Evolutionary conservation across 35 echinoderm and acorn worm genomes (phyloP), one percentile per base, ranked within the genome.

Genomic region (Diadema setosum): DNA sequence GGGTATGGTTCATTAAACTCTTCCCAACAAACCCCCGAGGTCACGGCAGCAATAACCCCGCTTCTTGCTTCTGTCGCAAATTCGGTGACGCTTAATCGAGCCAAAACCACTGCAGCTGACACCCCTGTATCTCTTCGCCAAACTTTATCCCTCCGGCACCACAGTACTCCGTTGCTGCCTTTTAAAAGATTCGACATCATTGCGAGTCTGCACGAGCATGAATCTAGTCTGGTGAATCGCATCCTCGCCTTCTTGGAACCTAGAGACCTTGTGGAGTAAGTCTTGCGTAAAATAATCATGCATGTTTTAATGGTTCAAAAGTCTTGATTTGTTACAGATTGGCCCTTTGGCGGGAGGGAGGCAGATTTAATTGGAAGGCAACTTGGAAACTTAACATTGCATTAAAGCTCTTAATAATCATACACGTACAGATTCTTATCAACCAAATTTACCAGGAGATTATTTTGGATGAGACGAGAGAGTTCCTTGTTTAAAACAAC

Each of bases 261-360:
- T 35, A 25, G 42, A 42, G 83, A 85, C 61, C 50, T 85, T 67
- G 83, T 85, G 30, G 17, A 41, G 83, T 85, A 85, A 81, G 45
- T 81, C 0, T 35, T 35, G 29, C 39, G 18, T 35, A 75, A 17
- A 8, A 30, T 25, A 35, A 20, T 15, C 25, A 24, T 41, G 35
- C 15, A 44, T 41, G 36, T 80, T 24, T n/a, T n/a, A n/a, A n/a
- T n/a, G n/a, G n/a, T n/a, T n/a, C n/a, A n/a, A n/a, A n/a, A n/a
- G n/a, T n/a, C n/a, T n/a, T n/a, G n/a, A n/a, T n/a, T n/a, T n/a
- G n/a, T n/a, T n/a, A n/a, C n/a, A n/a, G n/a, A n/a, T n/a, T n/a
- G n/a, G n/a, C n/a, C n/a, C n/a, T n/a, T n/a, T n/a, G n/a, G n/a
- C n/a, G n/a, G n/a, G n/a, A n/a, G n/a, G n/a, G n/a, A n/a, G n/a